A percentile compares a stretch with the other conserved stretches of the same genome.
phyloP scores from a whole-genome alignment of 37 sponge, comb jelly and placozoan genomes.

The Trichoplax adhaerens region DNA sequence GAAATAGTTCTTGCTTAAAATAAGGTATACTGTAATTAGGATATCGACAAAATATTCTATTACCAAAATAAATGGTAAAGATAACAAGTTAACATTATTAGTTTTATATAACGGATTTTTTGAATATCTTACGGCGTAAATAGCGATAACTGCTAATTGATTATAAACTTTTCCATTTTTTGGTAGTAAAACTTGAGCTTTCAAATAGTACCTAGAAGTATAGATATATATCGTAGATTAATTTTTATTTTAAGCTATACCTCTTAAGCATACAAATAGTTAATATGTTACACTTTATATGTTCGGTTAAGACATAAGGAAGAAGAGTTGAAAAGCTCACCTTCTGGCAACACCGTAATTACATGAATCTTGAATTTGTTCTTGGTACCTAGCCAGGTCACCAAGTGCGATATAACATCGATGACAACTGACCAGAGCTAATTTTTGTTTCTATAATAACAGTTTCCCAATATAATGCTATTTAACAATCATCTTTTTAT shows the following conservation, averaged over 20 bases:
- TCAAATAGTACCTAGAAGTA: conserved; percentile 43
- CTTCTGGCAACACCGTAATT: conserved; percentile 40
- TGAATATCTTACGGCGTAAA: conserved; percentile 40
- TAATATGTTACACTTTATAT: no score
- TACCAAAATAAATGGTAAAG: no score
- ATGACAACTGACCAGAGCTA: conserved; percentile 34
- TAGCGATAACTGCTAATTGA: conserved; percentile 62
- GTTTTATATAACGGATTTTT: not conserved
- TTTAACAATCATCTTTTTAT: not conserved
- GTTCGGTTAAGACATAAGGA: not conserved
- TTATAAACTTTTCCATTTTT: conserved; percentile 65
- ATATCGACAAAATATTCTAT: no score
- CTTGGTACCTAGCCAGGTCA: conserved; percentile 44
- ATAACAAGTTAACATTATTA: no score
- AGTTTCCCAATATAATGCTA: not conserved
- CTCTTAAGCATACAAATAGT: no score
- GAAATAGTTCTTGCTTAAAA: no score
- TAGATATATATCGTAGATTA: not conserved
- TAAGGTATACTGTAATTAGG: no score
- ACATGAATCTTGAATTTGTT: conserved; percentile 18
- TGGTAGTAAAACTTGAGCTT: conserved; percentile 48
- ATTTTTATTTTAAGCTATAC: no score
- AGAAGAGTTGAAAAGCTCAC: conserved; percentile 17
- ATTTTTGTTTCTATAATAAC: conserved; percentile 21
- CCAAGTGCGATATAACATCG: conserved; percentile 44